Evolutionary conservation across 2,888 invertebrate genomes (phyloP), one percentile per base, ranked within the genome.

Genomic region (Panopea generosa): DNA sequence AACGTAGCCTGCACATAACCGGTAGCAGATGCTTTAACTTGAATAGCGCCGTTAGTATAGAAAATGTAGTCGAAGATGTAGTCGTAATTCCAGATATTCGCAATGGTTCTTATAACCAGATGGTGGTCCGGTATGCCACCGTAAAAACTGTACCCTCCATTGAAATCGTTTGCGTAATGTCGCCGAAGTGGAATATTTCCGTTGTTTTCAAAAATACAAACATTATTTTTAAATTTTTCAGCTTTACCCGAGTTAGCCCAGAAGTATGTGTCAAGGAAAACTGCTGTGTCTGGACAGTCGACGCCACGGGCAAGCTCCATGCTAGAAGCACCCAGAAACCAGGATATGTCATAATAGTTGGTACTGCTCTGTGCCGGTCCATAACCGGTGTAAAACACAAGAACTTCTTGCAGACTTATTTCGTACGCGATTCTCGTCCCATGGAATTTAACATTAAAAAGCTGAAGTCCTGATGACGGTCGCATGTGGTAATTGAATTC

Each of bases 61-160:
- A 90, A 87, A n/a, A 87, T 82, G 43, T 84, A 87, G 68, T 90
- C 90, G 50, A 90, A 77, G 1, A 90, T 70, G 61, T 89, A 90
- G 55, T 90, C 90, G 62, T 85, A 87, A 62, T 88, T 89, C 82
- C 84, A 84, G 6, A 88, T 63, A 40, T 75, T 85, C 7, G 84
- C 75, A 45, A 89, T 83, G 9, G 85, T 82, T 45, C 90, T 60
- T 11, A 90, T 73, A 20, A 90, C 86, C 7, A 90, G 71, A 45
- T 77, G 70, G 61, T 86, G 81, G 38, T 85, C 86, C 2, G 76
- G 76, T 7, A 83, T 56, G 0, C 87, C 89, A 2, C 84, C 84
- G 49, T 84, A 87, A 55, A 74, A 84, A 16, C n/a, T 56, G 26
- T 71, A 83, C 0, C 79, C 72, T 1, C 74, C 82, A 2, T 70